A percentile compares a stretch with the other conserved stretches of the same genome.
Evolutionary conservation across 2,888 invertebrate species (phyloP).

Genomic region (Microplitis deprimator): DNA sequence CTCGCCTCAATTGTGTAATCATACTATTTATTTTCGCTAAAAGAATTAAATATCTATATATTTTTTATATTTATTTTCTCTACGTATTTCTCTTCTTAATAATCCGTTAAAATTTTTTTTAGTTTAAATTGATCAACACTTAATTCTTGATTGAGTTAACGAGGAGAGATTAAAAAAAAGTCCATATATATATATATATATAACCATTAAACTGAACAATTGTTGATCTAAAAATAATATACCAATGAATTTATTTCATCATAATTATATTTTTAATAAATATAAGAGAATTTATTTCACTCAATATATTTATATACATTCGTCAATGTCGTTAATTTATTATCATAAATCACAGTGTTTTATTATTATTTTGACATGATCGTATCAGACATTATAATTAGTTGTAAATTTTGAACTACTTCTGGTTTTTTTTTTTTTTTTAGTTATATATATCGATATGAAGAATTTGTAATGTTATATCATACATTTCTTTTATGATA

Average conservation of each 20-base stretch:
- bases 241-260: background rate
- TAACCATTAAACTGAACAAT: background rate
- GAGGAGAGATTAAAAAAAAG: background rate
- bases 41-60: background rate
- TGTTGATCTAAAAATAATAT: background rate
- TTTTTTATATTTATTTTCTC: background rate
- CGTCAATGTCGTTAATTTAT: conserved; percentile 29
- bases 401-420: conserved; percentile 1
- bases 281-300: background rate
- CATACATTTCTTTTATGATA: too few species aligned
- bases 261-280: background rate
- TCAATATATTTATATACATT: conserved; percentile 30
- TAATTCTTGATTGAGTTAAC: background rate
- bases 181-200: background rate
- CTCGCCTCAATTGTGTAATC: background rate
- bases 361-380: background rate
- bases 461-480: too few species aligned
- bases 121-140: background rate
- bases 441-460: background rate
- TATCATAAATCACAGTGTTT: background rate
- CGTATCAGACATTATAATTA: background rate
- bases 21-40: background rate
- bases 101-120: background rate
- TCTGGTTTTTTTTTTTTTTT: background rate
- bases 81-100: background rate